These are phyloP conservation scores for Rhogogaster chlorosoma DNA, from an alignment of 2,888 invertebrate genomes.

Conservation along the genomic window DNA sequence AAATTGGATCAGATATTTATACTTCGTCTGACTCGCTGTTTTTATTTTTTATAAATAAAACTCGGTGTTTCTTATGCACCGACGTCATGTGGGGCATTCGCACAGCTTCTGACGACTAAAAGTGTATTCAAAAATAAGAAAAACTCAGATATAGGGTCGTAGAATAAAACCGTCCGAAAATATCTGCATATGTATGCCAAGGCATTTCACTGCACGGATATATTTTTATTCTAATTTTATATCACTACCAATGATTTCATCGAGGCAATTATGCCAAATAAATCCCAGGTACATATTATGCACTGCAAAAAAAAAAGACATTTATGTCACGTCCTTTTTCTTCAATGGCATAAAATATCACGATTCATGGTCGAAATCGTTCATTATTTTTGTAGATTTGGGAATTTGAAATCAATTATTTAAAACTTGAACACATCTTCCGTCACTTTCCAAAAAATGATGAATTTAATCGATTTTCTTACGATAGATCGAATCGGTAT, in stretches of 20 bases:
- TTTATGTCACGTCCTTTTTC: background rate
- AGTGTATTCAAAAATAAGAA: slow-evolving; percentile 17
- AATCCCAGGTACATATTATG: background rate
- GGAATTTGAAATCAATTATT: background rate
- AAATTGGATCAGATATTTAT: slow-evolving; percentile 45
- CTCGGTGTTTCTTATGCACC: slow-evolving; percentile 7
- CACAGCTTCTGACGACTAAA: slow-evolving; percentile 3
- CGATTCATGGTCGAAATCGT: background rate
- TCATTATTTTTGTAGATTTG: background rate
- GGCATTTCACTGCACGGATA: background rate
- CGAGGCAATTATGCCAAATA: background rate
- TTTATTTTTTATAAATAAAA: slow-evolving; percentile 27
- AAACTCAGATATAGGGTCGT: background rate
- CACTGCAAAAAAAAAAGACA: background rate
- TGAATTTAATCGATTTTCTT: background rate
- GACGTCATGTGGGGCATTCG: background rate
- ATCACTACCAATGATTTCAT: slow-evolving; percentile 16
- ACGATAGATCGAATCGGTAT: background rate
- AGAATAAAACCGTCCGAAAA: slow-evolving; percentile 19
- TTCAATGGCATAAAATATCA: background rate
- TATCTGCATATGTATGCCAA: slow-evolving; percentile 34
- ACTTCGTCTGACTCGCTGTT: slow-evolving; percentile 5
- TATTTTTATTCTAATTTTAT: slow-evolving; percentile 2
- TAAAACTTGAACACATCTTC: background rate
- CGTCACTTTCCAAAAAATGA: background rate